These are phyloP conservation scores for Montipora foliosa DNA, from an alignment of 64 coral and sea anemone genomes.

Conservation along the genomic window DNA sequence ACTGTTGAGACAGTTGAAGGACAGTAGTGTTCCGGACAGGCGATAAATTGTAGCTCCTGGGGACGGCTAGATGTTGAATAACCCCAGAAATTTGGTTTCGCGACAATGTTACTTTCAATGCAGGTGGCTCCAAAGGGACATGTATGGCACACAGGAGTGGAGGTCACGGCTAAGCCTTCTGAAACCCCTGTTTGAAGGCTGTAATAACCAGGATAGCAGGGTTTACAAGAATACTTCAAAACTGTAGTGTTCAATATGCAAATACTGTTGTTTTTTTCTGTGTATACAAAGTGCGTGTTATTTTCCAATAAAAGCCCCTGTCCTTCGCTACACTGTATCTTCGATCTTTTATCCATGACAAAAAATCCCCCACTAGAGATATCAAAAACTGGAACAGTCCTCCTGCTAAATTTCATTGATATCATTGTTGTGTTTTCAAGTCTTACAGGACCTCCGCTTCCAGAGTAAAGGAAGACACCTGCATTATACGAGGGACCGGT, in stretches of 20 bases:
- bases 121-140: neutral
- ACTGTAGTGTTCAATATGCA: slow-evolving; percentile 1
- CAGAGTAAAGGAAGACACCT: slow-evolving; percentile 21
- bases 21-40: slow-evolving; percentile 66
- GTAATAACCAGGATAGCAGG: neutral
- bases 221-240: neutral
- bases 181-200: too few relatives aligned
- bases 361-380: slow-evolving; percentile 47
- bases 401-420: neutral
- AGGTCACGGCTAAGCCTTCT: too few relatives aligned
- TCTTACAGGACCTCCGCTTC: neutral
- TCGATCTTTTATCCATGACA: neutral
- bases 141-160: too few relatives aligned
- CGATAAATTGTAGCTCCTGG: slow-evolving; percentile 16
- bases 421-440: too few relatives aligned
- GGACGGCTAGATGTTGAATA: neutral
- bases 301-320: slow-evolving; percentile 7
- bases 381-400: neutral
- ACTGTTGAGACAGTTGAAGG: neutral
- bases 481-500: neutral
- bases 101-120: neutral
- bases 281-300: slow-evolving; percentile 3
- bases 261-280: neutral
- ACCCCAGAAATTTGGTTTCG: slow-evolving; percentile 52
- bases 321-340: slow-evolving; percentile 29